Evolutionary conservation across 1,140 invertebrate species (phyloP).

Genomic region (Asobara japonica): DNA sequence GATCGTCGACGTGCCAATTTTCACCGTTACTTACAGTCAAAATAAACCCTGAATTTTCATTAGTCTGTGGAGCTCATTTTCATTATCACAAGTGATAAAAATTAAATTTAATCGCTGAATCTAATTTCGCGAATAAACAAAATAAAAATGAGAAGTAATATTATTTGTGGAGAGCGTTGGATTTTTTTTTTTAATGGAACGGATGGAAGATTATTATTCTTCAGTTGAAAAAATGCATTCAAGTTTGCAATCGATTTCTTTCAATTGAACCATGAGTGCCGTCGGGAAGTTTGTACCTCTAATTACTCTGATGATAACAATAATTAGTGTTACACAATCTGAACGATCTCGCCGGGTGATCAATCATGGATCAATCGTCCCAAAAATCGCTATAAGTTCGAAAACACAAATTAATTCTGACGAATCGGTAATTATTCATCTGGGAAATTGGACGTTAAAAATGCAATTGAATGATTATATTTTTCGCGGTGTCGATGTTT

Average conservation of each 20-base stretch:
- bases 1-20: slow-evolving; percentile 1
- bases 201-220: too few relatives aligned
- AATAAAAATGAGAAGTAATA: too few relatives aligned
- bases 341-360: not conserved
- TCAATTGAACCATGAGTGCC: too few relatives aligned
- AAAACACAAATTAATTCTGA: not conserved
- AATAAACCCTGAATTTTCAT: not conserved
- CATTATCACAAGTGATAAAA: not conserved
- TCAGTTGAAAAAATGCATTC: too few relatives aligned
- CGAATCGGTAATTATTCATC: not conserved
- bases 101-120: not conserved
- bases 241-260: too few relatives aligned
- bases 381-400: not conserved
- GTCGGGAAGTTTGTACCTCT: not conserved
- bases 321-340: not conserved
- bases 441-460: not conserved
- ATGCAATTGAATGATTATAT: not conserved
- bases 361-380: not conserved
- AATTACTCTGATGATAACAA: not conserved
- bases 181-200: too few relatives aligned
- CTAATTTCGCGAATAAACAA: too few relatives aligned
- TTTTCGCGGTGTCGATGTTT: not conserved
- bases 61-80: not conserved
- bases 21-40: not conserved
- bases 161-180: too few relatives aligned